Evolutionary conservation across 2,888 invertebrate genomes (phyloP).

Genomic region (Harpagoxenus sublaevis): DNA sequence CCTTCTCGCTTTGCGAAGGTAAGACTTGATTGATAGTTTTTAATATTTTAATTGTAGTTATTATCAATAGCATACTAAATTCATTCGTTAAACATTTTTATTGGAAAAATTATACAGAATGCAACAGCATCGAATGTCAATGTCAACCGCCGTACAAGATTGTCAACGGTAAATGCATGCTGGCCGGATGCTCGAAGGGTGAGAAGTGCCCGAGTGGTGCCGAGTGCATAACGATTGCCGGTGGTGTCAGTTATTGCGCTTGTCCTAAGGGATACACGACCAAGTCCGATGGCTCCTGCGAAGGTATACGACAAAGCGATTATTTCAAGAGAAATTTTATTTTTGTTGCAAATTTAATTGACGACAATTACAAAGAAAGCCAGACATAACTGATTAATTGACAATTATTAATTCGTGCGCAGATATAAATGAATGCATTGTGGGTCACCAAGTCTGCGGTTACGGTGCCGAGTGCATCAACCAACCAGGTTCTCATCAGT

Average conservation of each 20-base stretch:
- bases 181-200: conserved; percentile 93
- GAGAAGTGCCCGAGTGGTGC: conserved; percentile 95
- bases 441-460: conserved; percentile 92
- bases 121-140: conserved; percentile 93
- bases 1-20: conserved; percentile 94
- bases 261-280: conserved; percentile 95
- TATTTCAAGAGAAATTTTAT: neutral
- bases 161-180: conserved; percentile 93
- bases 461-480: conserved; percentile 96
- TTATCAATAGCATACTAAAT: neutral
- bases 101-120: conserved; percentile 87
- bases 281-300: conserved; percentile 92
- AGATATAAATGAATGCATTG: conserved; percentile 94
- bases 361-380: neutral
- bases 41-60: neutral
- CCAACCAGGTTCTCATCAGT: conserved; percentile 92
- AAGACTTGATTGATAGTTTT: conserved; percentile 47
- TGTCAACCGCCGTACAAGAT: conserved; percentile 96
- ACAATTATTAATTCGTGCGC: conserved; percentile 10
- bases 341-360: neutral
- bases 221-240: conserved; percentile 96
- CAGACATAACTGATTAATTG: neutral
- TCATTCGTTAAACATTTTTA: neutral
- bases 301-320: conserved; percentile 84
- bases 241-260: conserved; percentile 96